phyloP scores from a whole-genome alignment of 2,113 vertebrate genomes.

The Coturnix japonica region DNA sequence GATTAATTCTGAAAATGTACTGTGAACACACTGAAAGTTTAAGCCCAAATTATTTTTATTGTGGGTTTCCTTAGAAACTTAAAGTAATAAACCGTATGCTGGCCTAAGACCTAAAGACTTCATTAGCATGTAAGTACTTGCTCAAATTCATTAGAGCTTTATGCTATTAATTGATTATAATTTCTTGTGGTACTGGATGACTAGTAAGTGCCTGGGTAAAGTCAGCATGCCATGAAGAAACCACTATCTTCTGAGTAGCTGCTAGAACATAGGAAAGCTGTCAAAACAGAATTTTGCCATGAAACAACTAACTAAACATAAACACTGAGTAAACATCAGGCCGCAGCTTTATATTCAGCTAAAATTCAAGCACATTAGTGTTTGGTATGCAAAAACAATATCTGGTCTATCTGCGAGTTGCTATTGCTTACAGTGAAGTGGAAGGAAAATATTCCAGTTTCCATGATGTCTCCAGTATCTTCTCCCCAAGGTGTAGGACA shows the following conservation, averaged over 20 bases:
- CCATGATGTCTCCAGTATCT: not conserved
- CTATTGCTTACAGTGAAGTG: not conserved
- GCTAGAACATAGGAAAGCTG: not conserved
- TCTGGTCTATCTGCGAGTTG: not conserved
- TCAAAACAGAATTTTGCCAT: not conserved
- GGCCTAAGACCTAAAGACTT: not conserved
- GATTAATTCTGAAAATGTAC: not conserved
- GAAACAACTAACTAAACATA: not conserved
- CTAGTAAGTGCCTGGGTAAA: conserved; percentile 22
- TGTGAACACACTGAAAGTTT: not conserved
- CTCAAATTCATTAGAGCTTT: conserved; percentile 4
- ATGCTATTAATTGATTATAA: not conserved
- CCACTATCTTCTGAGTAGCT: conserved; percentile 17
- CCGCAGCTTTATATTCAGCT: not conserved
- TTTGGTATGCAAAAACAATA: accelerated
- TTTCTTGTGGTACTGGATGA: not conserved
- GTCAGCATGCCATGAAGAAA: not conserved
- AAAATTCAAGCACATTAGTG: not conserved
- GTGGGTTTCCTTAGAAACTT: not conserved
- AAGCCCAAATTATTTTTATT: not conserved
- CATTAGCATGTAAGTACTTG: not conserved
- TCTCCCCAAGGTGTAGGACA: not conserved
- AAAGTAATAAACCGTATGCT: not conserved
- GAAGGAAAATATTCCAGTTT: not conserved
- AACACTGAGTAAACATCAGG: not conserved